Percentiles rank a stretch among this genome's conserved stretches.
These are phyloP conservation scores for Catalaphyllia jardinei DNA, from an alignment of 64 coral and sea anemone species.

Conservation along the genomic window DNA sequence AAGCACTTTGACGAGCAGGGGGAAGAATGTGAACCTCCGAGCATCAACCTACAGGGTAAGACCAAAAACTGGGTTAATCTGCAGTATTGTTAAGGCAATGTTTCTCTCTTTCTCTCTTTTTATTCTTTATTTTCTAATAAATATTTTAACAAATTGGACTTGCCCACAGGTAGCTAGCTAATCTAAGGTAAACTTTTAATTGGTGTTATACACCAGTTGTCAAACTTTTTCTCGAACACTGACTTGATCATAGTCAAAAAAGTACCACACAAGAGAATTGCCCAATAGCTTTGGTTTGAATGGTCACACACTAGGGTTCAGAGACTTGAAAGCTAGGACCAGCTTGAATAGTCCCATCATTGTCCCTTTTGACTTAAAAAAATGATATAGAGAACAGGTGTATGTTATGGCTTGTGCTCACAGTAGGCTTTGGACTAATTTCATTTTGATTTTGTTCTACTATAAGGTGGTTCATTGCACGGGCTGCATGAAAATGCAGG, in stretches of 20 bases:
- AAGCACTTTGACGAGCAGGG: constrained; percentile 94
- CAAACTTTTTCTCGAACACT: no score
- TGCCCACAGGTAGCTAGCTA: no score
- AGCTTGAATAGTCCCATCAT: no score
- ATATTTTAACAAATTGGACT: no score
- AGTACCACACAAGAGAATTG: background rate
- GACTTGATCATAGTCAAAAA: no score
- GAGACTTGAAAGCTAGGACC: background rate
- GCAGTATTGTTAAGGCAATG: no score
- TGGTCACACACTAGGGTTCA: background rate
- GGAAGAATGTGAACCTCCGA: constrained; percentile 90
- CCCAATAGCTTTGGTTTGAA: background rate
- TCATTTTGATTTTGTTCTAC: background rate
- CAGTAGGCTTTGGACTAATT: background rate
- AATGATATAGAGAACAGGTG: background rate
- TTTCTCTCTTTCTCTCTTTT: no score
- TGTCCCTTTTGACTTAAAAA: background rate
- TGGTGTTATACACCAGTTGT: no score
- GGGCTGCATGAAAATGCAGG: constrained; percentile 81
- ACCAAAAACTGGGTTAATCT: background rate
- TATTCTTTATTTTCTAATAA: no score
- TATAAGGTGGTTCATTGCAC: constrained; percentile 97
- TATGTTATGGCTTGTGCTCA: background rate
- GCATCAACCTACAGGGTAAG: constrained; percentile 97
- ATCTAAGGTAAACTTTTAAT: no score